Conservation (phyloP, 1,140 invertebrate genomes). For the Nebria ingens region DNA sequence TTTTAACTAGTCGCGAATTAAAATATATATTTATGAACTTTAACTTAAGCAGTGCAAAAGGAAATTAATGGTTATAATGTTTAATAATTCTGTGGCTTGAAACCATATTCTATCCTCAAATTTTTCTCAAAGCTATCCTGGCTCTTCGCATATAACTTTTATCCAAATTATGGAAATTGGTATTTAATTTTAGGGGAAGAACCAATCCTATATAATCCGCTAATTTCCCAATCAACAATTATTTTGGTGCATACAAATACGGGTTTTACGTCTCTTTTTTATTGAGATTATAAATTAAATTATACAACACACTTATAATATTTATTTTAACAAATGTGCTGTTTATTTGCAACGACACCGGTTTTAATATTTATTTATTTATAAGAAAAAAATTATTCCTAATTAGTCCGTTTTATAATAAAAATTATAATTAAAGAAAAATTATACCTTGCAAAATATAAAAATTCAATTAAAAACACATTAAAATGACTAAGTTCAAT, state of each 20-base stretch:
- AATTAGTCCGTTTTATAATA: too few species aligned
- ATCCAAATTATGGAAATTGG: conserved; percentile 11
- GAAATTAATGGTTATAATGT: neutral
- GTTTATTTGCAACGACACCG: too few species aligned
- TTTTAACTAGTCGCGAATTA: neutral
- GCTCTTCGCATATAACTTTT: conserved; percentile 20
- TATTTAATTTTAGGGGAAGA: conserved; percentile 27
- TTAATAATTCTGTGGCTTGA: conserved; percentile 51
- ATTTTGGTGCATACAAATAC: conserved; percentile 21
- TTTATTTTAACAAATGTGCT: too few species aligned
- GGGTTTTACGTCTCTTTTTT: conserved; percentile 13
- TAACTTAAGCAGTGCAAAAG: neutral
- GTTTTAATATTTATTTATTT: too few species aligned
- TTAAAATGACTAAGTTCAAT: too few species aligned
- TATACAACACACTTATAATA: conserved; percentile 2
- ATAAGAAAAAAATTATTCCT: too few species aligned
- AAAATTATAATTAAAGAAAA: too few species aligned
- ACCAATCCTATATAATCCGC: conserved; percentile 34
- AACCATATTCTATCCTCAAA: conserved; percentile 67
- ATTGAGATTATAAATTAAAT: conserved; percentile 12
- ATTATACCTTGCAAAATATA: too few species aligned
- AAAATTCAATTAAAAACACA: too few species aligned
- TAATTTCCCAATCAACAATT: conserved; percentile 18
- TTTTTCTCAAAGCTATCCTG: conserved; percentile 45
- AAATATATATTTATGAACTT: neutral